A percentile compares a stretch with the other conserved stretches of the same genome.
phyloP scores from a whole-genome alignment of 2,113 vertebrate species.

The Tenebrosternarchus preto region DNA sequence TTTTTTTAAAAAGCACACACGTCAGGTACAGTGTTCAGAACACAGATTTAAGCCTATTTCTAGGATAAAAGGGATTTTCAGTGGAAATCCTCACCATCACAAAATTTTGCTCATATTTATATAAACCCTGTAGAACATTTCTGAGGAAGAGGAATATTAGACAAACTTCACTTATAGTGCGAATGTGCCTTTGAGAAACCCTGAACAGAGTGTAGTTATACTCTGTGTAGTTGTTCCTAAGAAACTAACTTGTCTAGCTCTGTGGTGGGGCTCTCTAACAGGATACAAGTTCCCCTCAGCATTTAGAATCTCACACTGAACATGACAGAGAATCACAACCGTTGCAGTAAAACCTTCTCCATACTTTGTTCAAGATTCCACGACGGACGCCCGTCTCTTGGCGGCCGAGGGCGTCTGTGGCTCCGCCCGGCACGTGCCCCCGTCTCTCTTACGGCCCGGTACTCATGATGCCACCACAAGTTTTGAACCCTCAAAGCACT shows the following conservation, averaged over 20 bases:
- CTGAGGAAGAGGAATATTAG: neutral
- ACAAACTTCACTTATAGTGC: neutral
- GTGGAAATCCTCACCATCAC: too few species aligned
- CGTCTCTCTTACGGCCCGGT: neutral
- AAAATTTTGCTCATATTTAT: neutral
- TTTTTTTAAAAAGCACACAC: constrained; percentile 5
- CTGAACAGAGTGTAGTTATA: constrained; percentile 57
- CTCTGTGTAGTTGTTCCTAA: neutral
- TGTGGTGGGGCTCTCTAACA: neutral
- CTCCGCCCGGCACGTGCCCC: neutral
- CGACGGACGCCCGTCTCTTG: neutral
- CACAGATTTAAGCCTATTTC: constrained; percentile 12
- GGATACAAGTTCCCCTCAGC: constrained; percentile 24
- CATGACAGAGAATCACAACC: neutral
- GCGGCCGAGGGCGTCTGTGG: too few species aligned
- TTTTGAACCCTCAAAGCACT: neutral
- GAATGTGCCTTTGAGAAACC: constrained; percentile 47
- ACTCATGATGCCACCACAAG: neutral
- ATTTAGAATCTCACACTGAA: neutral
- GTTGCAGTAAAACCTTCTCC: neutral
- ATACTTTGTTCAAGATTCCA: neutral
- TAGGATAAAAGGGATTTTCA: constrained; percentile 1
- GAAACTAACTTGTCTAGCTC: neutral
- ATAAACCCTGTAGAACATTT: neutral
- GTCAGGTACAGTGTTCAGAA: constrained; percentile 29